Evolutionary conservation across 2,113 vertebrate species (phyloP).

Genomic region (Sorex araneus): DNA sequence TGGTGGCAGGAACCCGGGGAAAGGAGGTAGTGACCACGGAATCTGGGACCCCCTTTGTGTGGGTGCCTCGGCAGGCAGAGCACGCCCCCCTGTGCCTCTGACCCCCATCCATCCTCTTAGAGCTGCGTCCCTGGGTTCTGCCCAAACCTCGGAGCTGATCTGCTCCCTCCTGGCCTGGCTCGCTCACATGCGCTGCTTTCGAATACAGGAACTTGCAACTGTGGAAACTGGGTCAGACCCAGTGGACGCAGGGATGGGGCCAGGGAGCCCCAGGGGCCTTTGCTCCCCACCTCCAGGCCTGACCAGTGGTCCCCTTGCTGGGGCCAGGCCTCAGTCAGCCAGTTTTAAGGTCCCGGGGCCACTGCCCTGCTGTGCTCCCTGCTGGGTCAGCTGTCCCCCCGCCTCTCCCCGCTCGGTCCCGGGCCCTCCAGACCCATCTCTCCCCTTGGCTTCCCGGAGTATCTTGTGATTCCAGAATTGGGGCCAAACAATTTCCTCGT

Average conservation of each 20-base stretch:
- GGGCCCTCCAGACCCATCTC: constrained; percentile 70
- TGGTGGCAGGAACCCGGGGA: constrained; percentile 34
- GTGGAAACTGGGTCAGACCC: constrained; percentile 82
- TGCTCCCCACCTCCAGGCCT: constrained; percentile 18
- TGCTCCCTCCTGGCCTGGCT: constrained; percentile 71
- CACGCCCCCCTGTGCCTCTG: background rate
- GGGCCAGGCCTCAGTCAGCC: too few relatives aligned
- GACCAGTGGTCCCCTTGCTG: too few relatives aligned
- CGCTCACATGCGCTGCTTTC: constrained; percentile 82
- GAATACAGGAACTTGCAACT: constrained; percentile 87
- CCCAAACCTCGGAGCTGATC: constrained; percentile 71
- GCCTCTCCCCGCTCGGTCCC: constrained; percentile 71
- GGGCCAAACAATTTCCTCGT: constrained; percentile 87
- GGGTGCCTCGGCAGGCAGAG: background rate
- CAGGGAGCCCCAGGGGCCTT: constrained; percentile 67
- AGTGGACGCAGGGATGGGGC: constrained; percentile 69
- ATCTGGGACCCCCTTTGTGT: background rate
- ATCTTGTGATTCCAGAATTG: constrained; percentile 86
- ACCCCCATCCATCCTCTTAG: background rate
- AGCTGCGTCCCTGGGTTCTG: constrained; percentile 24
- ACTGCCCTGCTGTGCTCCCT: background rate
- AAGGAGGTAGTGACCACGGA: background rate
- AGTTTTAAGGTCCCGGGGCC: background rate
- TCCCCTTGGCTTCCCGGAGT: constrained; percentile 83
- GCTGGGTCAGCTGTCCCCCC: background rate